Evolutionary conservation across 2,797 vertebrate genomes (phyloP).

Genomic region (Pantherophis vulpinus): DNA sequence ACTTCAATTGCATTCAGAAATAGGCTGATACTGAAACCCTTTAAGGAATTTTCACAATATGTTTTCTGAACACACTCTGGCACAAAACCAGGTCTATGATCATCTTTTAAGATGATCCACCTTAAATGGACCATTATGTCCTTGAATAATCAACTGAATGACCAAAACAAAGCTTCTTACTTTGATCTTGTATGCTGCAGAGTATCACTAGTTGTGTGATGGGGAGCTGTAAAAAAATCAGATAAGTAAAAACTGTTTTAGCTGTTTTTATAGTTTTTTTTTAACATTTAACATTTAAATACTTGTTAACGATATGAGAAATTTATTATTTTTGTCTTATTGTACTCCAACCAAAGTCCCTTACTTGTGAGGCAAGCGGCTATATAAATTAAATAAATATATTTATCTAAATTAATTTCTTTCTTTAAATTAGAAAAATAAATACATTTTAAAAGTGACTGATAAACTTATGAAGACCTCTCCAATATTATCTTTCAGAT

Average conservation of each 20-base stretch:
- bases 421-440: background rate
- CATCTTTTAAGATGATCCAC: background rate
- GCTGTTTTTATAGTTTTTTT: background rate
- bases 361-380: background rate
- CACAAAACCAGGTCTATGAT: background rate
- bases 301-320: background rate
- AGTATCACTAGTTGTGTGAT: background rate
- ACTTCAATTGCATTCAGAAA: background rate
- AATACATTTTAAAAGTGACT: constrained; percentile 12
- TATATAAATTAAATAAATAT: background rate
- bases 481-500: constrained; percentile 74
- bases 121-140: background rate
- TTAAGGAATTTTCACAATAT: background rate
- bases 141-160: background rate
- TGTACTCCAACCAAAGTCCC: background rate
- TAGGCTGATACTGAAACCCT: too few species aligned
- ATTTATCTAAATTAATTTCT: background rate
- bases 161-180: background rate
- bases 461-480: constrained; percentile 20
- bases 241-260: background rate
- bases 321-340: background rate
- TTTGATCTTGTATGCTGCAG: background rate
- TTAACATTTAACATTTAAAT: background rate
- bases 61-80: background rate
- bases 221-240: background rate